These are phyloP conservation scores for Accipiter cooperii DNA, from an alignment of 2,113 vertebrate species.

Conservation along the genomic window DNA sequence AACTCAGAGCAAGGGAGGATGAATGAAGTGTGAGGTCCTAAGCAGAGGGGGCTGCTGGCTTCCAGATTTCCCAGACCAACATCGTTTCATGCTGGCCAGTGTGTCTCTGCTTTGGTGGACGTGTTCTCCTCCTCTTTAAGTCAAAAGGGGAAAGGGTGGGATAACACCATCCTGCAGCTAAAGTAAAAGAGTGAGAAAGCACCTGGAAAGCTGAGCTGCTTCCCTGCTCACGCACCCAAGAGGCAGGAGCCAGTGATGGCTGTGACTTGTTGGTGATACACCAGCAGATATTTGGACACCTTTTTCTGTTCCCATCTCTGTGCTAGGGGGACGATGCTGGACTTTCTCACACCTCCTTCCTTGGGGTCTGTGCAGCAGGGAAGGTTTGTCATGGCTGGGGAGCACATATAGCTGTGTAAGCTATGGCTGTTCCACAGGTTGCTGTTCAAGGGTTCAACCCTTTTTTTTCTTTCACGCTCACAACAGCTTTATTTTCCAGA, in stretches of 20 bases:
- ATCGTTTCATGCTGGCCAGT: background rate
- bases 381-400: background rate
- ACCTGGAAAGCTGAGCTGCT: background rate
- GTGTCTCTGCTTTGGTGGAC: background rate
- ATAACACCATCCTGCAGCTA: background rate
- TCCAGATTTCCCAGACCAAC: background rate
- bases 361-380: background rate
- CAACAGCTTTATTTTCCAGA: constrained; percentile 5
- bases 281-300: background rate
- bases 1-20: background rate
- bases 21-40: background rate
- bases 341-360: background rate
- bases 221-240: background rate
- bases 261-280: background rate
- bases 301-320: background rate
- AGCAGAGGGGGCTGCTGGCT: background rate
- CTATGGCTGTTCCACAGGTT: background rate
- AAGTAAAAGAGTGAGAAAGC: background rate
- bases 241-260: background rate
- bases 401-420: background rate
- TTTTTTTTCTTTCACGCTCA: background rate
- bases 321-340: background rate
- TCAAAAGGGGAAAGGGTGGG: background rate
- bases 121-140: background rate
- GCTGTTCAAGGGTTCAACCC: background rate